Base-by-base conservation (phyloP, 2,113 vertebrate genomes). In the Phaetusa simplex region DNA sequence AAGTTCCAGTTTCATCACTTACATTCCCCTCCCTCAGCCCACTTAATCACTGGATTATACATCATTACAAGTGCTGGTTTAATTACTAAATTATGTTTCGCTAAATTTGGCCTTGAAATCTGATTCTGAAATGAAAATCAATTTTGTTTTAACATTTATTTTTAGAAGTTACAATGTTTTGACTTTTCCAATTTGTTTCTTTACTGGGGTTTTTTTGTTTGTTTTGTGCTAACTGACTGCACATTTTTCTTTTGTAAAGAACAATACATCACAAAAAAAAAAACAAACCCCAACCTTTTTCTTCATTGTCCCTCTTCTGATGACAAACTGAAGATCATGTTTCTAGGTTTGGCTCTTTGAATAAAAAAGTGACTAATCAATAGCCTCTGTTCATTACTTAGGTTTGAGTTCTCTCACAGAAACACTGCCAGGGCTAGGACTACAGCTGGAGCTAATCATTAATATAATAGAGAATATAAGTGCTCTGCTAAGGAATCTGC, bases 1-100 rank as follows among this genome's bases (percentile, higher is more conserved):
- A 96, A 83, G 85, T 78, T 65, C 42, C 67, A 90, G 26, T 83
- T 94, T 83, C 74, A 65, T 80, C 74, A 86, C 53, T 74, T 94
- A 42, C 26, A 4, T 65, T 88, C 59, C 32, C 27, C 45, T 85
- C n/a, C 49, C 38, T 67, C 26, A n/a, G 19, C 40, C 23, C 52
- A 67, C 61, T 53, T 61, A 66, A 72, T 62, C 30, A n/a, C n/a
- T 36, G n/a, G 34, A 73, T 53, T 8, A 34, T 24, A 14, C 0
- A 0, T 42, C 23, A 52, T 55, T 50, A 61, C 14, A 80, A 87
- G 36, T 23, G 11, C 12, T 38, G 58, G 27, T 50, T 92, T 77
- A 90, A 86, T 45, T 50, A 71, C 12, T 69, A 49, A 65, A 70
- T 77, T 42, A 27, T 11, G 1, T 29, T 87, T 79, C 9, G 3